Percentiles rank a stretch among this genome's conserved stretches.
Evolutionary conservation across 1,140 invertebrate genomes (phyloP).

Genomic region (Bombus sibiricus): DNA sequence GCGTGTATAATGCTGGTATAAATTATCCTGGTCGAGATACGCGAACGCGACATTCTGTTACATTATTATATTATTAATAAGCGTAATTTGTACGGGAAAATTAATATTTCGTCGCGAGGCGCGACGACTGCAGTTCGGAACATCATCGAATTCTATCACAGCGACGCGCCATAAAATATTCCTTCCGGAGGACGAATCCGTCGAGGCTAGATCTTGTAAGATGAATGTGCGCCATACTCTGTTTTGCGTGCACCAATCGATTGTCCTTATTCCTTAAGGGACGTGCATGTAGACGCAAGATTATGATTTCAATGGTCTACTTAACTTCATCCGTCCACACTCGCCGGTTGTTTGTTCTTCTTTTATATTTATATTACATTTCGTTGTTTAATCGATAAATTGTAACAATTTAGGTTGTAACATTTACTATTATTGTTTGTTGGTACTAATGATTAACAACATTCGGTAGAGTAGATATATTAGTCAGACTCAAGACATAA

Average conservation of each 20-base stretch:
- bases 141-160: background rate
- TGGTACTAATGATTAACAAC: no score
- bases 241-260: background rate
- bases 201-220: background rate
- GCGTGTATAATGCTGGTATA: background rate
- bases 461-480: no score
- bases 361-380: background rate
- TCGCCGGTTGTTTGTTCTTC: background rate
- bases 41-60: slow-evolving; percentile 1
- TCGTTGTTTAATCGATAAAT: background rate
- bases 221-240: background rate
- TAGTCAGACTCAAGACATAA: no score
- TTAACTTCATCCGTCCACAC: background rate
- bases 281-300: background rate
- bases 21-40: slow-evolving; percentile 4
- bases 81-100: background rate
- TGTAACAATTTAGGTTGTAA: no score
- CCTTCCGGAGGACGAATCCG: background rate
- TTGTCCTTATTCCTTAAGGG: background rate
- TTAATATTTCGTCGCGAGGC: slow-evolving; percentile 19
- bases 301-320: background rate
- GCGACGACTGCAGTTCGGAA: background rate
- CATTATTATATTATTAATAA: slow-evolving; percentile 31
- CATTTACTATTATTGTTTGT: no score
- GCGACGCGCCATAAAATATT: background rate